Percentiles rank a stretch among this genome's conserved stretches.
These are phyloP conservation scores for Folsomia candida DNA, from an alignment of 2,888 invertebrate genomes.

Conservation along the genomic window DNA sequence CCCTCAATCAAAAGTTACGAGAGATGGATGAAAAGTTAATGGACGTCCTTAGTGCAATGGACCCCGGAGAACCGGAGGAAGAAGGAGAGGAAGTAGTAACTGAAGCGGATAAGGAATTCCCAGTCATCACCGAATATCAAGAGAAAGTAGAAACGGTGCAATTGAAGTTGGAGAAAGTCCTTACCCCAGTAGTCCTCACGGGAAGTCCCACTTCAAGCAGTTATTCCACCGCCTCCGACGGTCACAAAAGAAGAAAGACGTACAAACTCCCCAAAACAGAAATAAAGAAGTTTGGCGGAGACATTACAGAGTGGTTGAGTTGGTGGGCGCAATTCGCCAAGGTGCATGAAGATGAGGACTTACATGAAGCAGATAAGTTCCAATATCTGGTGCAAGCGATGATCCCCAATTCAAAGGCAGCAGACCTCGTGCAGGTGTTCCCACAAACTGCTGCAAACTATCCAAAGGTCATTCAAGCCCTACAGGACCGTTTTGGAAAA, in stretches of 20 bases:
- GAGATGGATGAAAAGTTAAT: background rate
- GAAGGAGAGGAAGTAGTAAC: background rate
- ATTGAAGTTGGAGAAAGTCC: background rate
- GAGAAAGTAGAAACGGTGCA: background rate
- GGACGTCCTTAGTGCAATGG: too few species aligned
- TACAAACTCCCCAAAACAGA: constrained; percentile 11
- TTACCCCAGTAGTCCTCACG: background rate
- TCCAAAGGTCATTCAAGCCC: constrained; percentile 13
- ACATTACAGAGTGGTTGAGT: constrained; percentile 10
- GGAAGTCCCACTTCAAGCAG: background rate
- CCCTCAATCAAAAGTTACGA: background rate
- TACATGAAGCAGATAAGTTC: constrained; percentile 18
- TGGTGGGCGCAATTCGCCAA: constrained; percentile 19
- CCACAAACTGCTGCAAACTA: constrained; percentile 19
- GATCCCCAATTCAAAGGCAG: constrained; percentile 1
- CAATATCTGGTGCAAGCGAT: constrained; percentile 18
- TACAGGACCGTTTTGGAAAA: constrained; percentile 15
- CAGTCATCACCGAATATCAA: background rate
- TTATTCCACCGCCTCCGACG: too few species aligned
- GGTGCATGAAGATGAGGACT: constrained; percentile 17
- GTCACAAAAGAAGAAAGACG: too few species aligned
- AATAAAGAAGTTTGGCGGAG: constrained; percentile 14
- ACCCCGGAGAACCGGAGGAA: too few species aligned
- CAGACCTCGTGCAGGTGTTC: constrained; percentile 11
- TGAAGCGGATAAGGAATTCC: background rate